Conservation (phyloP, 2,888 invertebrate genomes). For the Plebejus melissa region DNA sequence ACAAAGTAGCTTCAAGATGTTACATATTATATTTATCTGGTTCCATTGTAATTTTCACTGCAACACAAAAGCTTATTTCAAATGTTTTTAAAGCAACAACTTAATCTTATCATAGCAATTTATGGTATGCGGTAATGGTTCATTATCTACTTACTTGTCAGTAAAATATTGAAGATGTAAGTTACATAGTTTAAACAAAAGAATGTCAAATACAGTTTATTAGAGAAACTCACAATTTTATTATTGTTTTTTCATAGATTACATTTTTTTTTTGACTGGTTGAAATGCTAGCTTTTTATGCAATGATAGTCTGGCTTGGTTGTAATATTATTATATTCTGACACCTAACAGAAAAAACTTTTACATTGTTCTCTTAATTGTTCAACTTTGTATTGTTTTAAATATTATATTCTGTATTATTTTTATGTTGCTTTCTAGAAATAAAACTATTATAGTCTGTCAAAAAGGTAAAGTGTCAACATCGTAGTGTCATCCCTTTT, state of each 20-base stretch:
- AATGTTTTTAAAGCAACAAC: conserved; percentile 3
- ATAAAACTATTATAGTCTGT: too few relatives aligned
- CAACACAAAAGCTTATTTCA: not conserved
- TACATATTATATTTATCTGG: not conserved
- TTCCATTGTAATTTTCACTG: not conserved
- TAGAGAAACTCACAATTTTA: not conserved
- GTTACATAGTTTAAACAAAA: not conserved
- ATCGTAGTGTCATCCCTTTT: too few relatives aligned
- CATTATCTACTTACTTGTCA: not conserved
- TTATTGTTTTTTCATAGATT: not conserved
- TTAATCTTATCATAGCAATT: not conserved
- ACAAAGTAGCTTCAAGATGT: not conserved
- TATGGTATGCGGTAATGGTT: not conserved
- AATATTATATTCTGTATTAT: too few relatives aligned
- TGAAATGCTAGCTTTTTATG: not conserved
- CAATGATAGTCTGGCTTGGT: too few relatives aligned
- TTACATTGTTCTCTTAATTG: too few relatives aligned
- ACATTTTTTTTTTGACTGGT: not conserved
- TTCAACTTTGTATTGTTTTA: too few relatives aligned
- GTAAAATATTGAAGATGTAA: not conserved
- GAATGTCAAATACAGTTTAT: not conserved
- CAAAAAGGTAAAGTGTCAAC: too few relatives aligned
- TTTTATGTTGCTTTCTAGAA: too few relatives aligned
- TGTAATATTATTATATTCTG: too few relatives aligned
- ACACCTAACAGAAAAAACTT: too few relatives aligned